phyloP scores from a whole-genome alignment of 2,113 vertebrate genomes.

The Leptosomus discolor region DNA sequence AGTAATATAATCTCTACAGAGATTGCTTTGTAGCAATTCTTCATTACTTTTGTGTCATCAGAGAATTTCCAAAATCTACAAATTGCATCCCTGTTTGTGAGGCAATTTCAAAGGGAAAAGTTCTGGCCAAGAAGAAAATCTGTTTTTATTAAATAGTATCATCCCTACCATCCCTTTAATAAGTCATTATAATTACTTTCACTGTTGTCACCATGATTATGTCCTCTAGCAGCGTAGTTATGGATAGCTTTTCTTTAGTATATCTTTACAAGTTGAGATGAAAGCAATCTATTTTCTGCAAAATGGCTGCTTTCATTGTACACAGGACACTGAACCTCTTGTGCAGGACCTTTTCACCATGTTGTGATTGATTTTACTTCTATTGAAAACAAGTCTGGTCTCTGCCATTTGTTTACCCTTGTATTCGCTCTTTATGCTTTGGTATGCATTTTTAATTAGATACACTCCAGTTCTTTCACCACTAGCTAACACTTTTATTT shows the following conservation, averaged over 20 bases:
- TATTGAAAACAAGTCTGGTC: constrained; percentile 69
- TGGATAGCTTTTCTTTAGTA: background rate
- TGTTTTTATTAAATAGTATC: background rate
- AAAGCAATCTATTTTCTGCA: constrained; percentile 36
- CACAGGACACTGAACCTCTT: constrained; percentile 56
- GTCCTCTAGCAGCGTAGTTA: background rate
- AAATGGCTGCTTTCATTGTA: constrained; percentile 64
- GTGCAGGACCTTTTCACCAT: constrained; percentile 60
- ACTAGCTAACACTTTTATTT: constrained; percentile 70
- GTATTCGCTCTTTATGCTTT: constrained; percentile 64
- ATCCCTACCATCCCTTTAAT: background rate
- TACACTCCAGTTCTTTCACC: constrained; percentile 61
- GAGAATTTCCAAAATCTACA: background rate
- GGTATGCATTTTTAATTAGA: constrained; percentile 70
- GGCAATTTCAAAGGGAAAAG: background rate
- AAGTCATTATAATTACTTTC: background rate
- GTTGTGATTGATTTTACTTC: constrained; percentile 64
- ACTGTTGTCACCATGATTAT: background rate
- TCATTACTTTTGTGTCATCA: background rate
- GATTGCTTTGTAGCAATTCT: too few relatives aligned
- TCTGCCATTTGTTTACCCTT: constrained; percentile 69
- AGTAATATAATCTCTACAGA: background rate
- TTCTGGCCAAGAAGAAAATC: background rate
- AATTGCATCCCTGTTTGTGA: background rate
- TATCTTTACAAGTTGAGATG: constrained; percentile 6